Percentiles rank a stretch among this genome's conserved stretches.
These are phyloP conservation scores for Alaudala cheleensis DNA, from an alignment of 2,113 vertebrate genomes.

Conservation along the genomic window DNA sequence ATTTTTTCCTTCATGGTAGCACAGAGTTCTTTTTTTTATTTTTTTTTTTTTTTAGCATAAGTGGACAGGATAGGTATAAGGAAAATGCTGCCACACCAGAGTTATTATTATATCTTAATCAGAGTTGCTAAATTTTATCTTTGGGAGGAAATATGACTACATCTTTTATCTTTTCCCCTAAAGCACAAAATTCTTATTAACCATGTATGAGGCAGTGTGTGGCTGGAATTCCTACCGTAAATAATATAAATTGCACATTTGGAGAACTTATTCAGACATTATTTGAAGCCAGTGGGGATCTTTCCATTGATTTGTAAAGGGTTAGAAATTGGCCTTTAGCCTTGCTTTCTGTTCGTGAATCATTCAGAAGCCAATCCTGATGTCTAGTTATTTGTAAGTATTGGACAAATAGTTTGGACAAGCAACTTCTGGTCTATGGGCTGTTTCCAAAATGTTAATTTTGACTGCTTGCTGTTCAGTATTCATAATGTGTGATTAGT, in stretches of 20 bases:
- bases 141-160: background rate
- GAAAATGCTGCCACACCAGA: background rate
- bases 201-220: background rate
- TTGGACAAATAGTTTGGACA: slow-evolving; percentile 25
- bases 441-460: slow-evolving; percentile 9
- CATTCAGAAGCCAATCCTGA: slow-evolving; percentile 5
- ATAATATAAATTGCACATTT: background rate
- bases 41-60: accelerated
- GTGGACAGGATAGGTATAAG: background rate
- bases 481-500: slow-evolving; percentile 3
- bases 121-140: background rate
- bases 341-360: slow-evolving; percentile 29
- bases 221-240: background rate
- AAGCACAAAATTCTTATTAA: background rate
- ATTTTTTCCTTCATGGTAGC: background rate
- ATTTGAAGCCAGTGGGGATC: background rate
- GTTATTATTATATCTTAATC: background rate
- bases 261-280: background rate
- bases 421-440: background rate
- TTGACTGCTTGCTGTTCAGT: background rate
- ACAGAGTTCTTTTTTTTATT: too few species aligned
- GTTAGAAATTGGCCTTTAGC: slow-evolving; percentile 6
- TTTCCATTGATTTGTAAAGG: slow-evolving; percentile 32
- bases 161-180: background rate
- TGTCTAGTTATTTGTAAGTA: background rate